Evolutionary conservation across 2,797 vertebrate species (phyloP).

Genomic region (Brachymystax lenok): DNA sequence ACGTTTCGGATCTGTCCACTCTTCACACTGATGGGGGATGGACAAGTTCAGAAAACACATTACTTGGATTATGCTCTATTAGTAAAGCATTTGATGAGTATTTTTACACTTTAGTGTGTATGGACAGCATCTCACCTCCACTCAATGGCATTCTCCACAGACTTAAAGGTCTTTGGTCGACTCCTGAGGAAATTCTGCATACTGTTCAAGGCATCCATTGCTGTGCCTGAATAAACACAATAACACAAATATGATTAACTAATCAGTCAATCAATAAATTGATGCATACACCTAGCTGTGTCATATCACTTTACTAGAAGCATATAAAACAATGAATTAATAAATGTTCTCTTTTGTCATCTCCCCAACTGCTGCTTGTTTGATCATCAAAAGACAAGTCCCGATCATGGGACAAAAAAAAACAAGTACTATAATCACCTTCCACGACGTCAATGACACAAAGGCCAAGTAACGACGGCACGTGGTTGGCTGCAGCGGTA

Average conservation of each 20-base stretch:
- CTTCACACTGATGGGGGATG: conserved; percentile 83
- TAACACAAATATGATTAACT: neutral
- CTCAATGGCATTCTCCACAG: conserved; percentile 95
- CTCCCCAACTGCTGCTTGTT: neutral
- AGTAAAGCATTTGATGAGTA: neutral
- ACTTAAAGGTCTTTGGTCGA: conserved; percentile 97
- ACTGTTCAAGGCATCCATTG: conserved; percentile 98
- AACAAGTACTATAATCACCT: conserved; percentile 71
- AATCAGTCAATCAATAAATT: neutral
- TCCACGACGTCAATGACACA: conserved; percentile 98
- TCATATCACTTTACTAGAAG: neutral
- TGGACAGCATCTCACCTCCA: conserved; percentile 84
- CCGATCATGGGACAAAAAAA: no score
- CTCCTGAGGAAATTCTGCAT: conserved; percentile 99
- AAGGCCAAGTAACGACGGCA: conserved; percentile 91
- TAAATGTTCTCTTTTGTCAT: no score
- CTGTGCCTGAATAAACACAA: conserved; percentile 81
- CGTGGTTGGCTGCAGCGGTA: conserved; percentile 84
- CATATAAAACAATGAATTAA: neutral
- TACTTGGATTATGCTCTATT: neutral
- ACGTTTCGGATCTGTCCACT: conserved; percentile 97
- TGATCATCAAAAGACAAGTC: neutral
- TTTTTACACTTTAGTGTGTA: neutral
- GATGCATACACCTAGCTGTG: neutral
- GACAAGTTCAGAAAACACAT: neutral